These are phyloP conservation scores for Eptesicus fuscus DNA, from an alignment of 2,113 vertebrate genomes.

Conservation along the genomic window DNA sequence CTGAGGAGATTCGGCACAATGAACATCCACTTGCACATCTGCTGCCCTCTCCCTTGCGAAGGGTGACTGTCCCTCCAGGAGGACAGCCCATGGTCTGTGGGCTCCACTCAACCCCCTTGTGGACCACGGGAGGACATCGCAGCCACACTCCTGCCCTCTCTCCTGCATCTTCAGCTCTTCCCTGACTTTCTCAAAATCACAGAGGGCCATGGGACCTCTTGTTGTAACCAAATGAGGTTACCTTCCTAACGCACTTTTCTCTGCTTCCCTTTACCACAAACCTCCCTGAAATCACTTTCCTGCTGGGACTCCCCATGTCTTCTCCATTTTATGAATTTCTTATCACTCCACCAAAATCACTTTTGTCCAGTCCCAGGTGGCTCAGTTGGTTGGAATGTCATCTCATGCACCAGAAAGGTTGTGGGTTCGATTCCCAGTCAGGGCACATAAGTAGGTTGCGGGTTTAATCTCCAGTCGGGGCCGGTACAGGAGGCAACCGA, in stretches of 20 bases:
- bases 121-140: neutral
- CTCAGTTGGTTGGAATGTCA: too few species aligned
- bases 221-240: neutral
- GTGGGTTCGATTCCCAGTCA: too few species aligned
- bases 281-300: neutral
- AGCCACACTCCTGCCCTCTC: neutral
- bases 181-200: neutral
- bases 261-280: neutral
- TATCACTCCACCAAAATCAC: accelerated
- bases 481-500: too few species aligned
- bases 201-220: neutral
- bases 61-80: neutral
- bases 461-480: too few species aligned
- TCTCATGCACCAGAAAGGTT: too few species aligned
- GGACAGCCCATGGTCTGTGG: neutral
- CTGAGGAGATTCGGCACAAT: too few species aligned
- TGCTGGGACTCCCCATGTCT: too few species aligned
- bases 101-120: neutral
- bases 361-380: too few species aligned
- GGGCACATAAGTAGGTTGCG: too few species aligned
- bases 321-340: neutral
- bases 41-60: neutral
- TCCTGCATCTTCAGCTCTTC: neutral
- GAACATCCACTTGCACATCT: neutral
- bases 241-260: neutral